Evolutionary conservation across 64 coral and sea anemone genomes (phyloP), one percentile per base, ranked within the genome.

Genomic region (Acropora tenuis): DNA sequence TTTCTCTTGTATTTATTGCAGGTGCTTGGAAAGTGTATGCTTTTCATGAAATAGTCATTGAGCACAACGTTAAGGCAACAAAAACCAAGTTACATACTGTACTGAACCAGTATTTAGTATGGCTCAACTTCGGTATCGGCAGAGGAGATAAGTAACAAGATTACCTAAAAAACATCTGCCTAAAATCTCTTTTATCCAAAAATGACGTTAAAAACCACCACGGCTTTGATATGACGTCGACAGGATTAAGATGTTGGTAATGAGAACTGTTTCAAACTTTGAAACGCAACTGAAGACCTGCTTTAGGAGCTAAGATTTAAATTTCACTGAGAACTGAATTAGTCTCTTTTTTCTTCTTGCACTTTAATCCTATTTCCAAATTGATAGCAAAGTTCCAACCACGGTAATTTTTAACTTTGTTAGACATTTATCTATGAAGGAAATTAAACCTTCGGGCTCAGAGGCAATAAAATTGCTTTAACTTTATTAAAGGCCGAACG

Each of bases 11-110:
- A 30, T 42, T 55, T 12, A 41, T 40, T 4, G 15, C 75, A 48
- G 75, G 75, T 78, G 75, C 55, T 82, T 65, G 58, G 8, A 63
- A 53, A 11, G 40, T 59, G 10, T 82, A 82, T 55, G 18, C 13
- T 20, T 41, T 80, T 80, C 78, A 80, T 80, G 12, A 58, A 43
- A 82, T 63, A 82, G 5, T 15, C 2, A 82, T 82, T 82, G 65
- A 71, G 79, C 42, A 19, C 41, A 41, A 43, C 65, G 15, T 3
- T 16, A 63, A 10, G 2, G 11, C 58, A 30, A 6, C 15, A 30
- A 63, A 82, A 43, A 82, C 2, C 6, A 63, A 15, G 10, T 30
- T 30, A 30, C 30, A 30, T 30, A 30, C 30, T 30, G 30, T 30
- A 30, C 30, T 30, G 30, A 30, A 30, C 61, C 61, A 9, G 61